Base-by-base conservation (phyloP, 2,797 vertebrate genomes). In the Babyrousa celebensis region DNA sequence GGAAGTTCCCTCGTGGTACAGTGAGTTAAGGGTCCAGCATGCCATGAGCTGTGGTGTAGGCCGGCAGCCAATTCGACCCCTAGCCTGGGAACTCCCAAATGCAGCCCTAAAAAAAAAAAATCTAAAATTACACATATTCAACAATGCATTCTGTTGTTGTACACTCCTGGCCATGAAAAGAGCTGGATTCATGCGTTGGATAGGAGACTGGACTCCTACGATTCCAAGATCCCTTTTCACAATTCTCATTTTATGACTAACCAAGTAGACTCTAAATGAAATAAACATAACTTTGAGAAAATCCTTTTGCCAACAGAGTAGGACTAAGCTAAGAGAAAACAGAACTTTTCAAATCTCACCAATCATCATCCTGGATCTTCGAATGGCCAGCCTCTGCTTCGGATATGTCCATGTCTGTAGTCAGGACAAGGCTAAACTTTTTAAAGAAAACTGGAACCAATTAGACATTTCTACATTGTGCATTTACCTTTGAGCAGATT, bases 301-400 rank as follows among this genome's bases (percentile, higher is more conserved):
- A 23, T 32, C 58, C 5, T 80, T 91, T 91, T 20, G 77, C 62
- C 56, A 91, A 92, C 62, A 91, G 9, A 74, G 12, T 87, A 92
- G 79, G 12, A 77, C 60, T 82, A 91, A 84, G 87, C 85, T 68
- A 93, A 94, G 27, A 93, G 23, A 91, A 92, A 89, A 86, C 0
- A 94, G 17, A 94, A 93, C 48, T 92, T 87, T 95, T 86, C 54
- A 84, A 56, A 84, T 87, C 95, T 97, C 48, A 97, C 96, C 96
- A 62, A 18, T 96, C 68, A 65, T 92, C 58, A 32, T 91, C 79
- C 43, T 52, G 0, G 6, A n/a, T 4, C 18, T 71, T 23, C 12
- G 0, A 14, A 0, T 0, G 18, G 27, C 2, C 29, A 79, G 21
- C 12, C 1, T 17, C 1, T 79, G 32, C n/a, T 89, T 79, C 1